phyloP scores from a whole-genome alignment of 2,113 vertebrate species.

The Heterotilapia buettikoferi region DNA sequence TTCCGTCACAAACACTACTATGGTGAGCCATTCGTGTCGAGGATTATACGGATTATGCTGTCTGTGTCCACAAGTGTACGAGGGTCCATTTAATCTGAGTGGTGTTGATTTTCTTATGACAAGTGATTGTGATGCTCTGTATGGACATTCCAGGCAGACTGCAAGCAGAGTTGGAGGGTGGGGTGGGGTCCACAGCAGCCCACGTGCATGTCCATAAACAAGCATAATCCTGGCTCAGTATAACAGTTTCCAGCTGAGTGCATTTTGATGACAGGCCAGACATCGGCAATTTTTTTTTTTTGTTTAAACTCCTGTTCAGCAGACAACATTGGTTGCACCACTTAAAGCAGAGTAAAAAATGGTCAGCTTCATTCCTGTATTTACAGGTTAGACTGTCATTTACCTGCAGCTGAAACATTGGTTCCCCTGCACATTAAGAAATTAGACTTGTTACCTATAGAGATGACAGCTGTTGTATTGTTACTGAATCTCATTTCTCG shows the following conservation, averaged over 20 bases:
- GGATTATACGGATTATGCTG: neutral
- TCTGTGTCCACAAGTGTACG: neutral
- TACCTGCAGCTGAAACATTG: neutral
- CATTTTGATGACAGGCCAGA: conserved; percentile 31
- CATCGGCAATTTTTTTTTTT: conserved; percentile 18
- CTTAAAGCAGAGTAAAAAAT: neutral
- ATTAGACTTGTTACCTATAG: neutral
- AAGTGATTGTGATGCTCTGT: neutral
- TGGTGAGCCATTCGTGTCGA: neutral
- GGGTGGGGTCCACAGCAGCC: neutral
- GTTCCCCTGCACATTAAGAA: neutral
- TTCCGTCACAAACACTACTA: neutral
- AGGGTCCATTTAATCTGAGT: neutral
- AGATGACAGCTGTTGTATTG: neutral
- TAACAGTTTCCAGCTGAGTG: conserved; percentile 21
- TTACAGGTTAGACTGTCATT: neutral
- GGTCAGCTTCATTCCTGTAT: neutral
- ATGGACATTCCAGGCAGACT: neutral
- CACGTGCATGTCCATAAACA: neutral
- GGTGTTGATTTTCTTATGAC: neutral
- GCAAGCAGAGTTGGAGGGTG: neutral
- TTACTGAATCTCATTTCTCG: neutral
- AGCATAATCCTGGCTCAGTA: neutral
- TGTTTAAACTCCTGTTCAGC: neutral
- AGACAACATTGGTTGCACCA: neutral